phyloP scores from a whole-genome alignment of 2,888 invertebrate species.

The Lochmaea capreae region DNA sequence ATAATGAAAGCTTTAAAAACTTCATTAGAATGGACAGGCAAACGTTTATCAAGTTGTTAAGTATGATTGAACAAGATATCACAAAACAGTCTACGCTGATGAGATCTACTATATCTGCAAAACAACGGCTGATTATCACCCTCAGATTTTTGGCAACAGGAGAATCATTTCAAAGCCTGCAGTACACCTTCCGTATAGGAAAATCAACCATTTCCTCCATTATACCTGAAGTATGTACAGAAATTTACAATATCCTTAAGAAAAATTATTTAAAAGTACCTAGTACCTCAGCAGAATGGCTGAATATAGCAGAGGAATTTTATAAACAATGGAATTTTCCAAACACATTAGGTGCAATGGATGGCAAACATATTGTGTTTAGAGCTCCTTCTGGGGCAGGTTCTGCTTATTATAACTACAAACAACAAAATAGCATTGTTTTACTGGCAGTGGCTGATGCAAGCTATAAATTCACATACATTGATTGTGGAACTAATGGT shows the following conservation, averaged over 20 bases:
- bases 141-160: no score
- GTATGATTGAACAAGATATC: no score
- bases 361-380: slow-evolving; percentile 50
- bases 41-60: no score
- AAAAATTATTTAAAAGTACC: slow-evolving; percentile 18
- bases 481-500: neutral
- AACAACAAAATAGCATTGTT: slow-evolving; percentile 48
- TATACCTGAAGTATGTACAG: slow-evolving; percentile 20
- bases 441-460: slow-evolving; percentile 44
- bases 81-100: no score
- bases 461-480: slow-evolving; percentile 5
- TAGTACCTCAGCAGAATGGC: slow-evolving; percentile 21
- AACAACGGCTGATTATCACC: no score
- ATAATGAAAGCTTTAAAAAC: neutral
- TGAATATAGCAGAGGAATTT: slow-evolving; percentile 34
- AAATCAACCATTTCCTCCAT: no score
- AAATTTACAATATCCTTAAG: slow-evolving; percentile 17
- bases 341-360: slow-evolving; percentile 45
- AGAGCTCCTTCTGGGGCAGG: slow-evolving; percentile 44
- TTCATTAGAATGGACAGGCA: no score
- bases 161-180: no score
- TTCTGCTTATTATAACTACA: slow-evolving; percentile 51
- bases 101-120: no score
- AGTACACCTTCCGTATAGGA: no score
- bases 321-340: slow-evolving; percentile 48